Conservation (phyloP, 2,113 vertebrate species). For the Urocolius indicus region DNA sequence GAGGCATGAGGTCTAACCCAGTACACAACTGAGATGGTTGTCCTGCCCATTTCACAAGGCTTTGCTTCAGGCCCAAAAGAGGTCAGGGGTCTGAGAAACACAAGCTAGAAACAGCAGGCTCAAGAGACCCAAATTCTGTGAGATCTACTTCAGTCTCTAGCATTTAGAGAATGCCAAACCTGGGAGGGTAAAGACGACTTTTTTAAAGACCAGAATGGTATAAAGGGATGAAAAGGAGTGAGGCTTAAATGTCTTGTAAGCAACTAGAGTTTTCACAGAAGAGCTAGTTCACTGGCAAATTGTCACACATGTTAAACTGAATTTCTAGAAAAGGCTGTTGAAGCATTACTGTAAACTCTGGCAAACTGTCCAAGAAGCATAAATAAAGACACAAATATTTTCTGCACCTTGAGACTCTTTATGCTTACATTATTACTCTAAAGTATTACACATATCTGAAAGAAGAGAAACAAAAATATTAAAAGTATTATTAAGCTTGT, state of each 20-base stretch:
- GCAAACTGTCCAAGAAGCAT: neutral
- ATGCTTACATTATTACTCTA: neutral
- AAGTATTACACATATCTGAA: neutral
- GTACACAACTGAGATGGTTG: neutral
- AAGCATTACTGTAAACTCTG: neutral
- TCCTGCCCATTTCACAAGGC: neutral
- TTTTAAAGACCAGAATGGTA: neutral
- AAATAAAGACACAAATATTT: neutral
- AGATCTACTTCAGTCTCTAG: neutral
- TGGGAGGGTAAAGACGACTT: neutral
- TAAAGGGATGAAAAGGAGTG: neutral
- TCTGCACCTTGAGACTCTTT: neutral
- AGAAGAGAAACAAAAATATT: neutral
- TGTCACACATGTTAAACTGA: neutral
- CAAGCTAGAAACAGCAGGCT: neutral
- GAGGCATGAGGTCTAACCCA: neutral
- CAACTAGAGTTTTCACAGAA: neutral
- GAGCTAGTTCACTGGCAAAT: neutral
- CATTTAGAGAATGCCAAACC: neutral
- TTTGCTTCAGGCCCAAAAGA: neutral
- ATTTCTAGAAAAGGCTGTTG: neutral
- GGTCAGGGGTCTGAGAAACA: neutral
- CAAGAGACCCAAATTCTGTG: neutral
- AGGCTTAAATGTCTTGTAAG: neutral
- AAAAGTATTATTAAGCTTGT: neutral